Base-by-base conservation (phyloP, 2,113 vertebrate genomes). In the Ramphastos sulfuratus region DNA sequence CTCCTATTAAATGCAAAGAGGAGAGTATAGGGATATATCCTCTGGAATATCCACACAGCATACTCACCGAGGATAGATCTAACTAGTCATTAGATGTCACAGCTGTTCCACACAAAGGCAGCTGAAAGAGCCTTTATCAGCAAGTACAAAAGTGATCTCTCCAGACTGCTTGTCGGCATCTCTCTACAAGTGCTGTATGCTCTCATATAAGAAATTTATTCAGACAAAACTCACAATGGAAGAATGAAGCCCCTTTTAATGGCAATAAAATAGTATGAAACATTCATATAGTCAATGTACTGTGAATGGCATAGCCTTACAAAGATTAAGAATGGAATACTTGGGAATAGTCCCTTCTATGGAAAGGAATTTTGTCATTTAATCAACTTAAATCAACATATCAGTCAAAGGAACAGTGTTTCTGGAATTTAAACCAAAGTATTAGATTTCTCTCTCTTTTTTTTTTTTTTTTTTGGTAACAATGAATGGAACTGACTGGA, bases 71-170 rank as follows among this genome's bases (percentile, higher is more conserved):
- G 92, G 94, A 93, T 25, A 95, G 91, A 94, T 65, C 94, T 94
- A 94, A 94, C 64, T 94, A 96, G 92, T 37, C 93, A 90, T 96
- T 92, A 96, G 91, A 93, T 92, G 86, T 96, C 85, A 95, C 91
- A 97, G 97, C 93, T 97, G 90, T 95, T 96, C 92, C 87, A 76
- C 93, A 96, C 94, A 97, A 90, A 95, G 90, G 95, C 95, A 97
- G 97, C 96, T 97, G 94, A 96, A 97, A 97, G 96, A 96, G 96
- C 92, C 92, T 97, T 96, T 96, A 97, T 94, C 94, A 96, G 94
- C 94, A 97, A 94, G 88, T 88, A 96, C 77, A 95, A 96, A 92
- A 96, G 94, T 89, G 76, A 87, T 86, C 84, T 96, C 82, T 87
- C 85, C 94, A 95, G 89, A 88, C 70, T 92, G 88, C 83, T 96